Evolutionary conservation across 2,113 vertebrate genomes (phyloP), one percentile per base, ranked within the genome.

Genomic region (Tiliqua scincoides): DNA sequence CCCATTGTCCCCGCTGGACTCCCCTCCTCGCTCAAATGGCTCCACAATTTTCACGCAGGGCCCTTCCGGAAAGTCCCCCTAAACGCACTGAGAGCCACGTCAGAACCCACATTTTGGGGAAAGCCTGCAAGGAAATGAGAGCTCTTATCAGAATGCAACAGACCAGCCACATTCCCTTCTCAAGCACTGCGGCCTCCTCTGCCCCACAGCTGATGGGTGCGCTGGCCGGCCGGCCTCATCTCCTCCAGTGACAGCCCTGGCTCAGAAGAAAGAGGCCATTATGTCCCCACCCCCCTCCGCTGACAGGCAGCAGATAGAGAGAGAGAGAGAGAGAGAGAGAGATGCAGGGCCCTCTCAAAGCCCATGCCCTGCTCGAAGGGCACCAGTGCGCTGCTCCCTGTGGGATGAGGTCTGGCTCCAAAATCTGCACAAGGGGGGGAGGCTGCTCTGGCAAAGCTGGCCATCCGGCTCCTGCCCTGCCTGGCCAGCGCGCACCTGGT

Each of bases 251-350:
- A 79, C 77, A 62, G 78, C 78, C 65, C 63, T 35, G 32, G 48
- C 48, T 12, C 52, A 59, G 67, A 83, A 83, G 81, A 83, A 83
- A 83, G 81, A 40, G 67, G 81, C 37, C 71, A 75, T 84, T 84
- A 75, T 48, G 37, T 15, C 3, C 30, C 57, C 43, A 3, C 54
- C 70, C 6, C 54, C 79, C 6, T 70, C 92, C 82, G 90, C 90
- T 72, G 91, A 90, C 8, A 48, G 43, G 8, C 43, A 48, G n/a
- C 61, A 85, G 85, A 85, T 76, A 79, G 76, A 72, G 91, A 79
- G 89, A 88, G 40, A 27, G n/a, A 35, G 18, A 20, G 20, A 59
- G 5, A 78, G 6, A 35, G 1, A 59, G 17, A 59, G 1, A 4
- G 18, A 76, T 32, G 18, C 3, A 11, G 27, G 43, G 73, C 73